Percentiles rank a stretch among this genome's conserved stretches.
These are phyloP conservation scores for Sesia apiformis DNA, from an alignment of 2,888 invertebrate species.

Conservation along the genomic window DNA sequence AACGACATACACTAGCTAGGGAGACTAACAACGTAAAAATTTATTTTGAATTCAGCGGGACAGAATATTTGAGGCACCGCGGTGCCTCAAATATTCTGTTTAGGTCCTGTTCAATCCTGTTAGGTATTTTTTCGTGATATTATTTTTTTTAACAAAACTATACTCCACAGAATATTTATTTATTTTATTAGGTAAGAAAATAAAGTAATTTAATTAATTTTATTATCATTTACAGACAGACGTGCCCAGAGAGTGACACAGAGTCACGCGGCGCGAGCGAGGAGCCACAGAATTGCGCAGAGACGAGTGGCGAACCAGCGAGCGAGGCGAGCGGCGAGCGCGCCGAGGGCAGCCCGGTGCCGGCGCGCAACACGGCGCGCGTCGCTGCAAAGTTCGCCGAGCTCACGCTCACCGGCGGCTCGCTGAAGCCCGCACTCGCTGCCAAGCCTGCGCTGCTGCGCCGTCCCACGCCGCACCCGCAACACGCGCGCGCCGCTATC, in stretches of 20 bases:
- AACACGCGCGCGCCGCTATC: conserved; percentile 15
- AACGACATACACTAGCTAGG: too few species aligned
- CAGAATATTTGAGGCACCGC: too few species aligned
- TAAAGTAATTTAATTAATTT: too few species aligned
- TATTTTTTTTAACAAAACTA: too few species aligned
- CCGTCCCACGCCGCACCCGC: conserved; percentile 52
- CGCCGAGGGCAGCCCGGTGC: conserved; percentile 58
- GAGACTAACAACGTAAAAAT: too few species aligned
- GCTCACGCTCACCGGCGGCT: conserved; percentile 76
- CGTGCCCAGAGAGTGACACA: conserved; percentile 14
- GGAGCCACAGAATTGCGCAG: not conserved
- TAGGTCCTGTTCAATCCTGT: too few species aligned
- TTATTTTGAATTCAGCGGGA: too few species aligned
- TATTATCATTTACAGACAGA: conserved; percentile 3
- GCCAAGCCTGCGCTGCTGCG: conserved; percentile 86
- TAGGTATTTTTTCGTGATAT: too few species aligned
- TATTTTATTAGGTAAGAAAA: too few species aligned
- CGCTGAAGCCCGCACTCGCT: conserved; percentile 83
- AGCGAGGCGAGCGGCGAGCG: conserved; percentile 8
- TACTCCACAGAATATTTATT: too few species aligned
- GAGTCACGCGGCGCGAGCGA: not conserved
- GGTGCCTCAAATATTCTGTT: too few species aligned
- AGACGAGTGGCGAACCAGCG: conserved; percentile 2
- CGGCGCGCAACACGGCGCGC: conserved; percentile 76
- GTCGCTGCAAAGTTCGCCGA: conserved; percentile 79